Base-by-base conservation (phyloP, 1,140 invertebrate genomes). In the Belonocnema kinseyi region DNA sequence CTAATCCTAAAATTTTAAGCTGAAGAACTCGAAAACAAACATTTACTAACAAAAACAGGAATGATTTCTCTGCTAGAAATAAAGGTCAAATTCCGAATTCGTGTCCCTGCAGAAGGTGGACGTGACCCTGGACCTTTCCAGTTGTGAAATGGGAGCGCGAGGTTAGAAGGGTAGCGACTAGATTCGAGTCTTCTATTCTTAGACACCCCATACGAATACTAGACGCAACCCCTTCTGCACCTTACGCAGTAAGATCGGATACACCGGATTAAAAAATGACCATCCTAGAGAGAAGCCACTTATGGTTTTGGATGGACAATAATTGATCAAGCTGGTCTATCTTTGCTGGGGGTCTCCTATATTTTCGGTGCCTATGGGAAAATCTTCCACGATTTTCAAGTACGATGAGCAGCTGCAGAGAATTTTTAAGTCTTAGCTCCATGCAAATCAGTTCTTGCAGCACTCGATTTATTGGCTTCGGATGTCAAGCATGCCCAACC, bases 321-420 rank as follows among this genome's bases (percentile, higher is more conserved):
- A 66, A 40, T 58, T 81, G 17, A 51, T 70, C 77, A 16, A 21
- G 74, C 33, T 61, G 73, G 72, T 70, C 50, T 50, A 71, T 83
- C 84, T 86, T 88, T 81, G 86, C 85, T 86, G 86, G 86, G 86
- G 86, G 86, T 86, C 85, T 83, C 75, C 72, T 75, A 26, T 77
- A 79, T 84, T 85, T 85, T 77, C 76, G 74, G 3, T 74, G 52
- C 73, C 83, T 86, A 86, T 87, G 85, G 82, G 85, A 87, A 87
- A 82, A 83, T 85, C 81, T 58, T 83, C 61, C 75, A 75, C 33
- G 74, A 85, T 84, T 86, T 85, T 79, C 78, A 81, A 56, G 21
- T 72, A 52, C 70, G 50, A 74, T 75, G 61, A 52, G 77, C 81
- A 87, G 85, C 84, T 87, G 81, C 79, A 50, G 40, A 51, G 54